Evolutionary conservation across 2,113 vertebrate genomes (phyloP), one percentile per base, ranked within the genome.

Genomic region (Neodontobutis hainanensis): DNA sequence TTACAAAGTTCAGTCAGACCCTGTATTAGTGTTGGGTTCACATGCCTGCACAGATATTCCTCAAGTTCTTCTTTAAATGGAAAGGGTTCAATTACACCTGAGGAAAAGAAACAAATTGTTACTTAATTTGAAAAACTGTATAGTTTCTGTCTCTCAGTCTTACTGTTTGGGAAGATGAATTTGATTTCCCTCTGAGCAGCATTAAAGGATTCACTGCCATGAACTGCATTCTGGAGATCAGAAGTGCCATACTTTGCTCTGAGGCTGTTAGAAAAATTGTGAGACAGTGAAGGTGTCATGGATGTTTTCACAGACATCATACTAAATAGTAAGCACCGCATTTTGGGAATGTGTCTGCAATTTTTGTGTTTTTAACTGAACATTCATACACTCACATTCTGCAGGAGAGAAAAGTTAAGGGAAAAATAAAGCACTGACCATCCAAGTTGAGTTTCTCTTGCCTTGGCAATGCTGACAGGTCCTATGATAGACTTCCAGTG

Each of bases 121-220:
- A 58, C 34, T 53, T 6, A 44, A 43, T 15, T 19, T 44, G 0
- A 65, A 42, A 10, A 53, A 38, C 12, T 55, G 5, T 15, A 44
- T 50, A 63, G 15, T 58, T 42, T 19, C 11, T 15, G 38, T 52
- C 44, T 61, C 4, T 16, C 11, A 32, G 7, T 89, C 87, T 88
- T 92, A 99, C 97, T 92, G 87, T 93, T 91, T 79, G 96, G 94
- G 84, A 99, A 99, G 86, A 99, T 93, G 83, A 97, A 97, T 65
- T 86, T 89, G 73, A 99, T 95, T 87, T 99, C 97, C 65, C 88
- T 93, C 88, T 95, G 94, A 44, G 96, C 95, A 40, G 92, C 89
- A 27, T 86, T 84, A 82, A 92, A 91, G 36, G 87, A 94, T 35
- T 89, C 77, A 63, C 97, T 99, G 68, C 95, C 97, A 1, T 99